phyloP scores from a whole-genome alignment of 2,113 vertebrate species.

The Ia io region DNA sequence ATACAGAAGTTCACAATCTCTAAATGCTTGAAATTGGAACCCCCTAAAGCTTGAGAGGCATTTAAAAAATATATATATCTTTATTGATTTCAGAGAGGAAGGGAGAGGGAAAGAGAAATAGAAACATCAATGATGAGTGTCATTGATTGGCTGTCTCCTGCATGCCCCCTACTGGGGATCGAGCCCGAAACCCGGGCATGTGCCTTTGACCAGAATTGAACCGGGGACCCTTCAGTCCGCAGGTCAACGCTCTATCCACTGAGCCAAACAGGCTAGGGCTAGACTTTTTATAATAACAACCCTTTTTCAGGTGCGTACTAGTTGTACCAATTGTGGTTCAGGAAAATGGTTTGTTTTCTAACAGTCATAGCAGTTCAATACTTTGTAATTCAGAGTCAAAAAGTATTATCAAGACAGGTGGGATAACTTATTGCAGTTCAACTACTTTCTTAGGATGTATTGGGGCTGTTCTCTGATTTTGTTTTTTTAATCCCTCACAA shows the following conservation, averaged over 20 bases:
- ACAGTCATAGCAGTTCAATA: not conserved
- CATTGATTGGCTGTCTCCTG: too few relatives aligned
- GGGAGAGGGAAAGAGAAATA: too few relatives aligned
- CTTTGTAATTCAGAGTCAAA: constrained; percentile 39
- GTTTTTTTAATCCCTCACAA: not conserved
- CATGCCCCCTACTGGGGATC: too few relatives aligned
- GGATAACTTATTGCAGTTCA: not conserved
- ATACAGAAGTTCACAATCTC: not conserved
- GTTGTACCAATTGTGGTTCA: not conserved
- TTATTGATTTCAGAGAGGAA: too few relatives aligned
- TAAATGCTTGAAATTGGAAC: not conserved
- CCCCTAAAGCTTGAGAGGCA: not conserved
- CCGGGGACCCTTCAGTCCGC: too few relatives aligned
- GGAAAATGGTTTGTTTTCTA: constrained; percentile 38
- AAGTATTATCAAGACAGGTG: not conserved
- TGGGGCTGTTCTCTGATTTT: not conserved
- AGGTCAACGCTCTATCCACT: too few relatives aligned
- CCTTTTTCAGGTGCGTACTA: not conserved
- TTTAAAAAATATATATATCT: not conserved
- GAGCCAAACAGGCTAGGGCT: too few relatives aligned
- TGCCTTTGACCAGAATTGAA: too few relatives aligned
- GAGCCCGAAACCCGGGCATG: too few relatives aligned
- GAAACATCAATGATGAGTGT: too few relatives aligned
- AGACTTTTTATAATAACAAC: not conserved
- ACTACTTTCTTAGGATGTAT: not conserved